These are phyloP conservation scores for Thermophis baileyi DNA, from an alignment of 2,113 vertebrate species.

Conservation along the genomic window DNA sequence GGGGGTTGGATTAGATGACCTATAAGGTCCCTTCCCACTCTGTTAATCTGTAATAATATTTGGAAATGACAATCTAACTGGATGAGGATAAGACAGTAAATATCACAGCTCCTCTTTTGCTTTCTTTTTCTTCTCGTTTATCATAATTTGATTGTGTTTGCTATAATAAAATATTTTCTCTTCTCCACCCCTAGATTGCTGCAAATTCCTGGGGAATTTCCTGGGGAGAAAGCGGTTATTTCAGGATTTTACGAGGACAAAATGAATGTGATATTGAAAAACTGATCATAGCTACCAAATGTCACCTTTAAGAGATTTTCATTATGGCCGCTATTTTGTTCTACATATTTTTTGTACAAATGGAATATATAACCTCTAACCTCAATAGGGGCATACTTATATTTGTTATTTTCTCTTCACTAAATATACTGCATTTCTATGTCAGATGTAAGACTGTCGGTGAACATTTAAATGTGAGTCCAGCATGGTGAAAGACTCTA, in stretches of 20 bases:
- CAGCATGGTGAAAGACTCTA: not conserved
- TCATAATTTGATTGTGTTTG: not conserved
- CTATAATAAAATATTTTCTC: not conserved
- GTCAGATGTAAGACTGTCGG: not conserved
- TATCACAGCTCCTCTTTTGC: not conserved
- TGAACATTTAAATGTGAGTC: not conserved
- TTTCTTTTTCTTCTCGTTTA: not conserved
- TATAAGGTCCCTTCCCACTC: too few relatives aligned
- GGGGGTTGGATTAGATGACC: too few relatives aligned
- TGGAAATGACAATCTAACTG: not conserved
- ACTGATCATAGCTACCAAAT: constrained; percentile 70
- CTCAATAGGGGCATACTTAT: not conserved
- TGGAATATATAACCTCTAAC: not conserved
- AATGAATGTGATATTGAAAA: constrained; percentile 80
- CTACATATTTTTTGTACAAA: not conserved
- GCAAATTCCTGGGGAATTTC: constrained; percentile 77
- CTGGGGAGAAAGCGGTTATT: constrained; percentile 79
- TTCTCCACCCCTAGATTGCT: constrained; percentile 62
- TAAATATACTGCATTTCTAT: not conserved
- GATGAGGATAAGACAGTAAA: not conserved
- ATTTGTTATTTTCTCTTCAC: not conserved
- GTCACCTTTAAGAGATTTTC: constrained; percentile 44
- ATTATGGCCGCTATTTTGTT: constrained; percentile 9
- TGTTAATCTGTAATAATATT: too few relatives aligned
- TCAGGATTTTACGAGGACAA: constrained; percentile 74